Percentiles rank a stretch among this genome's conserved stretches.
phyloP scores from a whole-genome alignment of 1,140 invertebrate species.

The Gerris buenoi region DNA sequence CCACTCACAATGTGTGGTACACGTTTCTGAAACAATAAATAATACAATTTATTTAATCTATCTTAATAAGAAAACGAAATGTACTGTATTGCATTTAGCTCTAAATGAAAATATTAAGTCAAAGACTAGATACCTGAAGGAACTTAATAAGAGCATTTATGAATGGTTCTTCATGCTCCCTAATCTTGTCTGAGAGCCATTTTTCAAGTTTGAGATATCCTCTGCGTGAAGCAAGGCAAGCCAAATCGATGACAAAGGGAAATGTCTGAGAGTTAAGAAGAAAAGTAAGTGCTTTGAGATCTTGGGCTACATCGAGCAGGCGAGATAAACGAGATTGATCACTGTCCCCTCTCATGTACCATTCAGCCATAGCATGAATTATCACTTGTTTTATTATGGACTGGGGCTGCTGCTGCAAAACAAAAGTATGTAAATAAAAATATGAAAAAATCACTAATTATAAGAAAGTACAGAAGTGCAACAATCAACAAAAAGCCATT shows the following conservation, averaged over 20 bases:
- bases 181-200: constrained; percentile 92
- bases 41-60: too few relatives aligned
- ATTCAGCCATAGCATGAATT: constrained; percentile 94
- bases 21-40: constrained; percentile 46
- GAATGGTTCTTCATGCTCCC: constrained; percentile 82
- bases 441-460: too few relatives aligned
- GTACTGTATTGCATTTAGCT: too few relatives aligned
- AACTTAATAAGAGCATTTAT: constrained; percentile 73
- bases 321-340: constrained; percentile 84
- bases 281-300: constrained; percentile 83
- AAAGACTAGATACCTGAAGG: constrained; percentile 33
- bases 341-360: constrained; percentile 80
- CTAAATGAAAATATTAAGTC: too few relatives aligned
- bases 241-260: constrained; percentile 92
- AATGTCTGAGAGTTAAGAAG: constrained; percentile 86
- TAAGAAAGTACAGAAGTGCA: not conserved
- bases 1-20: constrained; percentile 72
- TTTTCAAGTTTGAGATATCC: constrained; percentile 98
- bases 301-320: constrained; percentile 93
- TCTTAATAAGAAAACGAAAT: too few relatives aligned
- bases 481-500: not conserved
- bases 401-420: too few relatives aligned
- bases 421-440: too few relatives aligned
- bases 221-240: constrained; percentile 84
- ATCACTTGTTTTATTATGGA: constrained; percentile 36